Percentiles rank a stretch among this genome's conserved stretches.
Evolutionary conservation across 1,140 invertebrate genomes (phyloP).

Genomic region (Drosophila ohnishii): DNA sequence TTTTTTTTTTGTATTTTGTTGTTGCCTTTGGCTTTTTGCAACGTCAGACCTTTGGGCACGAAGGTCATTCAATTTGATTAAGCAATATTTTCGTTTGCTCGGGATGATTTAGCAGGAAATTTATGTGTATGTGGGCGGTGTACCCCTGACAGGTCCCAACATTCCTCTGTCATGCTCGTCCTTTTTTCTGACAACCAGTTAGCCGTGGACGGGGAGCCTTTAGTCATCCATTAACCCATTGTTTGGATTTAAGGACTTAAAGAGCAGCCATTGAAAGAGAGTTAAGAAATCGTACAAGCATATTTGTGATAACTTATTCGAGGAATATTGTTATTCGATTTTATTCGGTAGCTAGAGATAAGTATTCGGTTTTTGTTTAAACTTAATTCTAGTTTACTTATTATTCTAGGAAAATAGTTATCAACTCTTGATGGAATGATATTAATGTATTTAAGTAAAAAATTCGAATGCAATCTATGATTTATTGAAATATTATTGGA

Average conservation of each 20-base stretch:
- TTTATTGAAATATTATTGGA: background rate
- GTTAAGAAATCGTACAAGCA: background rate
- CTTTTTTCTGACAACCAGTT: background rate
- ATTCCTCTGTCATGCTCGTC: conserved; percentile 45
- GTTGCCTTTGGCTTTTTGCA: conserved; percentile 28
- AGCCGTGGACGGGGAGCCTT: background rate
- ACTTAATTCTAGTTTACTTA: too few relatives aligned
- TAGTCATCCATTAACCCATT: conserved; percentile 28
- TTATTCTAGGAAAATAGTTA: too few relatives aligned
- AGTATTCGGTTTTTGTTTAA: too few relatives aligned
- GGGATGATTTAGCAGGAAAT: conserved; percentile 71
- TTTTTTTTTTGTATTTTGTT: conserved; percentile 21
- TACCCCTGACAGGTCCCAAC: conserved; percentile 45
- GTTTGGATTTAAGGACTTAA: conserved; percentile 34
- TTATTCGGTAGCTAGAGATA: too few relatives aligned
- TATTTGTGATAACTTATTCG: background rate
- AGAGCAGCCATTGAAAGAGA: background rate
- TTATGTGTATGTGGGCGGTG: conserved; percentile 53
- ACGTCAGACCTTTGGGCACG: conserved; percentile 48
- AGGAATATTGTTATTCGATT: background rate
- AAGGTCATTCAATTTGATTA: conserved; percentile 71
- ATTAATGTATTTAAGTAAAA: too few relatives aligned
- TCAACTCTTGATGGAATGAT: too few relatives aligned
- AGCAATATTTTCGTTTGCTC: conserved; percentile 70
- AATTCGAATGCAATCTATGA: background rate